Conservation (phyloP, 37 sponge, comb jelly and placozoan species). For the Aplysina aerophoba region DNA sequence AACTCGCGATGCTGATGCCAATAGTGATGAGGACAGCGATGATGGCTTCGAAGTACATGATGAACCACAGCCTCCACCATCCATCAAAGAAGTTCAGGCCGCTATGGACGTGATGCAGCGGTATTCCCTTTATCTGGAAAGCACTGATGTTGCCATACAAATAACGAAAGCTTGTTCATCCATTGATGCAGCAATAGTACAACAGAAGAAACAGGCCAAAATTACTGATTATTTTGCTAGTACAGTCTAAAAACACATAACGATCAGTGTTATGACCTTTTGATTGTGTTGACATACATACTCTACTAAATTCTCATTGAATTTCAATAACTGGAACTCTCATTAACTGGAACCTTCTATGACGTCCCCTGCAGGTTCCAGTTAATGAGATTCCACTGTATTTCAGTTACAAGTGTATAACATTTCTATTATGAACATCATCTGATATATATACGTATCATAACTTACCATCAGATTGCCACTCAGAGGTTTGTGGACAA, state of each 20-base stretch:
- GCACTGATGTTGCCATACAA: constrained; percentile 29
- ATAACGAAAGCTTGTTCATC: constrained; percentile 25
- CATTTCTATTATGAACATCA: too few relatives aligned
- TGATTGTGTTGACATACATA: constrained; percentile 26
- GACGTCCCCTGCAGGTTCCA: constrained; percentile 30
- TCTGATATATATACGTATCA: too few relatives aligned
- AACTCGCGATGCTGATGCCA: neutral
- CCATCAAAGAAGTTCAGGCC: too few relatives aligned
- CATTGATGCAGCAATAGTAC: constrained; percentile 34
- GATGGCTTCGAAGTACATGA: neutral
- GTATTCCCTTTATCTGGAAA: constrained; percentile 29
- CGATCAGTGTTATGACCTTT: constrained; percentile 25
- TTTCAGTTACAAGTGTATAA: too few relatives aligned
- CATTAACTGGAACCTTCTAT: constrained; percentile 29
- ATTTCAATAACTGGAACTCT: constrained; percentile 27
- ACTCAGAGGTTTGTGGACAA: too few relatives aligned
- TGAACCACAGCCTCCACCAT: constrained; percentile 5
- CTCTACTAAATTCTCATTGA: constrained; percentile 29
- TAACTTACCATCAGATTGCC: too few relatives aligned
- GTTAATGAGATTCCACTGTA: constrained; percentile 29
- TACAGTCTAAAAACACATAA: constrained; percentile 29
- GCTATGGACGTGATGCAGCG: constrained; percentile 30
- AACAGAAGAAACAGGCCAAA: constrained; percentile 29
- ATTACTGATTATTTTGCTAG: constrained; percentile 23
- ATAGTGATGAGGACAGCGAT: constrained; percentile 8